Base-by-base conservation (phyloP, 1,140 invertebrate genomes). In the Aphidius gifuensis region DNA sequence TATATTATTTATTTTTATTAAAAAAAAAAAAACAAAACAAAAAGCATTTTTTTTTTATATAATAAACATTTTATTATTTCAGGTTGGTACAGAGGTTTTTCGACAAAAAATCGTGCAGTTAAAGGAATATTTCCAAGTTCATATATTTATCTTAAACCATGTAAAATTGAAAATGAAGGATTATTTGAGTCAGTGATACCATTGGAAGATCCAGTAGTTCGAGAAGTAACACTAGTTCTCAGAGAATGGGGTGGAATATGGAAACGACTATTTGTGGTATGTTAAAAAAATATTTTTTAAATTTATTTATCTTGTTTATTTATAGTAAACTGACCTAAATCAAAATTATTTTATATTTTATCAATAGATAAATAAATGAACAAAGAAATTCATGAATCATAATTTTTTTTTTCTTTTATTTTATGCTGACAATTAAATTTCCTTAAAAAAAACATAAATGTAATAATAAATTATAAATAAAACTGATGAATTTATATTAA, bases 231-330 rank as follows among this genome's bases (percentile, higher is more conserved):
- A 4, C 84, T 90, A 60, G 94, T 96, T 0, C 82, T 97, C 9
- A 82, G 93, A 75, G 95, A 98, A 88, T 98, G 95, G 95, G 91
- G 88, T 39, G 80, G 88, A 65, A 90, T 95, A 61, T 96, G 94
- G 94, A 95, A 95, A 73, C 88, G 87, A 61, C 82, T 95, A 9
- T 96, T 90, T 85, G 89, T 94, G 82, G 92, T 92, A 81, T 82
- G 87, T 83, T 65, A 47, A 54, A 40, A 48, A 64, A n/a, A n/a
- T n/a, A n/a, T n/a, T n/a, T n/a, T n/a, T n/a, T n/a, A n/a, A n/a
- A 16, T 16, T 16, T 16, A 16, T 16, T 16, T 16, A 16, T 16
- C 16, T 16, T 16, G 16, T 16, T 16, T 16, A 16, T 16, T 16
- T 16, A 16, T 16, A 16, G 16, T 16, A 16, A 16, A 16, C 16